Evolutionary conservation across 2,888 invertebrate species (phyloP), one percentile per base, ranked within the genome.

Genomic region (Sycophila texana): DNA sequence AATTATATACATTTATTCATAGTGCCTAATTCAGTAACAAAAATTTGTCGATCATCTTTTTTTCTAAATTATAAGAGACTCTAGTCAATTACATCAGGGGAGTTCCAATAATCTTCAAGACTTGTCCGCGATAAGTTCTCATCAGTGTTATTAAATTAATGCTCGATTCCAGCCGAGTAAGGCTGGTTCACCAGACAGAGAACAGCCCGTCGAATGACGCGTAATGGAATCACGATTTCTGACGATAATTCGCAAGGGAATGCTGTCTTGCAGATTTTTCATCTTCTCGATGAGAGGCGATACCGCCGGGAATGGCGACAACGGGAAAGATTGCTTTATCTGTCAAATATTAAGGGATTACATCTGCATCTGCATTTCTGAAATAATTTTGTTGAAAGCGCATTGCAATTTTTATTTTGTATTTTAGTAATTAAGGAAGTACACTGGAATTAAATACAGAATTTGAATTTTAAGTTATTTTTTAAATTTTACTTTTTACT

Each of bases 121-220:
- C 86, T 86, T 83, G 84, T 77, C 82, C 20, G 74, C 83, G 84
- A 84, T 85, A 84, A 84, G 82, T 86, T 81, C 84, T 86, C 85
- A 85, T 87, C 84, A 83, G 81, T 81, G 85, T 86, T 85, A 86
- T 87, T 86, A 84, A 87, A 88, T 87, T 86, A 86, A 86, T 86
- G 81, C 82, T 74, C 51, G 5, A 39, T 2, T 39, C 39, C 0
- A 39, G 39, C 7, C 39, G 39, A 39, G 39, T 4, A 2, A 4
- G 16, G 75, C 63, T 51, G 18, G 57, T 58, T 74, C 70, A 7
- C 51, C 58, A 66, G 58, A 60, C 66, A 20, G 13, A 12, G 49
- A 71, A 53, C 55, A 68, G 67, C 16, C 18, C 57, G 60, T 55
- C 22, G 57, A 77, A 74, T 77, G 70, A 70, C 53, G 20, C 22